A percentile compares a stretch with the other conserved stretches of the same genome.
These are phyloP conservation scores for Oryzias curvinotus DNA, from an alignment of 2,113 vertebrate genomes.

Conservation along the genomic window DNA sequence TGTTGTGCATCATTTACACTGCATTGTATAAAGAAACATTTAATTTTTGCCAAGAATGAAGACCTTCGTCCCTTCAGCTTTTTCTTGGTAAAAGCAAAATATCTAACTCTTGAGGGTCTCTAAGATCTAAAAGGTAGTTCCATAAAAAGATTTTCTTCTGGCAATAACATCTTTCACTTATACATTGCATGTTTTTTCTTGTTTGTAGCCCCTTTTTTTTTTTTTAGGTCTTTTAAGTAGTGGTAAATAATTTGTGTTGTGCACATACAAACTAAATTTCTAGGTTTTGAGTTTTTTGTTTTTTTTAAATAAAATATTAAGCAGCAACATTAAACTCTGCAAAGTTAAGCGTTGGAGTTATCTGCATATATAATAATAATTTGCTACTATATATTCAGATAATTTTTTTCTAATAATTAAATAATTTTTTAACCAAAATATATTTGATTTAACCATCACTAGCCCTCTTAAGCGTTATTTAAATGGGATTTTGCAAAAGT, in stretches of 20 bases:
- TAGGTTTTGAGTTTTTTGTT: conserved; percentile 2
- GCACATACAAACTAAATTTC: background rate
- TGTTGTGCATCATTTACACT: conserved; percentile 38
- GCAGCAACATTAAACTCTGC: no score
- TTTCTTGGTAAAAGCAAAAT: conserved; percentile 44
- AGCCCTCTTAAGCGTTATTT: no score
- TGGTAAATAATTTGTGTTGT: background rate
- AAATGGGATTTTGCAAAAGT: no score
- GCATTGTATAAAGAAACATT: conserved; percentile 51
- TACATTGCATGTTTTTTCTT: conserved; percentile 3
- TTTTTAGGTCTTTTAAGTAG: background rate
- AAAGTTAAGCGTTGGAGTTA: no score
- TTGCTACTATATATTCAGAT: no score
- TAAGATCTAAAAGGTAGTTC: conserved; percentile 44
- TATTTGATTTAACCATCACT: no score
- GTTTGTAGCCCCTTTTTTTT: conserved; percentile 9
- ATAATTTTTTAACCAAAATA: no score
- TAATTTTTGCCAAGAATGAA: conserved; percentile 43
- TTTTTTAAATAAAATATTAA: background rate
- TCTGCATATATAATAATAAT: no score
- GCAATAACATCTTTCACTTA: background rate
- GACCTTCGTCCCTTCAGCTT: conserved; percentile 28
- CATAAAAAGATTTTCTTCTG: conserved; percentile 44
- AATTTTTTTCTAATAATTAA: no score
- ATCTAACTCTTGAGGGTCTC: conserved; percentile 30